Evolutionary conservation across 2,113 vertebrate genomes (phyloP).

Genomic region (Ibidorhyncha struthersii): DNA sequence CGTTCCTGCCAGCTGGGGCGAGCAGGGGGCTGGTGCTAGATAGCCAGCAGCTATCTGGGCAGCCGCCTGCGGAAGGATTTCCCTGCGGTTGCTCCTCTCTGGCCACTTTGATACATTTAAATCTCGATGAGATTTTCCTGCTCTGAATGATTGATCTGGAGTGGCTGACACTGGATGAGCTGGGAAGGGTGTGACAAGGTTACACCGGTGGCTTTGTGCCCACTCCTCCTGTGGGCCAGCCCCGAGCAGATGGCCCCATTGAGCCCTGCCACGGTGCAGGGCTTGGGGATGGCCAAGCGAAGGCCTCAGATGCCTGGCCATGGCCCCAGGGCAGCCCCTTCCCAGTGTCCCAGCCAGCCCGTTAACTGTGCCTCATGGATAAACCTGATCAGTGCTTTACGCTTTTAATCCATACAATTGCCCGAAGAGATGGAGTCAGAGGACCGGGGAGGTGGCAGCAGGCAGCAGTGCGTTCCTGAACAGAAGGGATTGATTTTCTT

Average conservation of each 20-base stretch:
- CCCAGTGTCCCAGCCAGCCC: background rate
- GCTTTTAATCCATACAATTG: background rate
- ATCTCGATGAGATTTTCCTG: background rate
- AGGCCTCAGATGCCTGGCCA: background rate
- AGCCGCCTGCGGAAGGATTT: background rate
- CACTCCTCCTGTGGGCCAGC: background rate
- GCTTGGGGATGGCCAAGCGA: background rate
- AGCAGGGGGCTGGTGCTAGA: background rate
- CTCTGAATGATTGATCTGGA: background rate
- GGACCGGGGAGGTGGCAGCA: background rate
- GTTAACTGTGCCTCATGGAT: background rate
- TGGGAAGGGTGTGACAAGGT: background rate
- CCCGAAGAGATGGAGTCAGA: background rate
- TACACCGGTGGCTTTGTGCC: accelerated
- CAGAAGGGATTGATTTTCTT: background rate
- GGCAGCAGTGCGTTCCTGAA: background rate
- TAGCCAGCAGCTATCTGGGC: background rate
- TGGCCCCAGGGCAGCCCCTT: background rate
- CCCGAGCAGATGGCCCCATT: background rate
- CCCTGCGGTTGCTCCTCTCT: background rate
- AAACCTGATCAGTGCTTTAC: background rate
- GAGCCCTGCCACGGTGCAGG: background rate
- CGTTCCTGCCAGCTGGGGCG: accelerated
- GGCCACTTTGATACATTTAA: background rate
- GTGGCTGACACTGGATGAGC: background rate